phyloP scores from a whole-genome alignment of 2,888 invertebrate genomes.

The Chalcis sispes region DNA sequence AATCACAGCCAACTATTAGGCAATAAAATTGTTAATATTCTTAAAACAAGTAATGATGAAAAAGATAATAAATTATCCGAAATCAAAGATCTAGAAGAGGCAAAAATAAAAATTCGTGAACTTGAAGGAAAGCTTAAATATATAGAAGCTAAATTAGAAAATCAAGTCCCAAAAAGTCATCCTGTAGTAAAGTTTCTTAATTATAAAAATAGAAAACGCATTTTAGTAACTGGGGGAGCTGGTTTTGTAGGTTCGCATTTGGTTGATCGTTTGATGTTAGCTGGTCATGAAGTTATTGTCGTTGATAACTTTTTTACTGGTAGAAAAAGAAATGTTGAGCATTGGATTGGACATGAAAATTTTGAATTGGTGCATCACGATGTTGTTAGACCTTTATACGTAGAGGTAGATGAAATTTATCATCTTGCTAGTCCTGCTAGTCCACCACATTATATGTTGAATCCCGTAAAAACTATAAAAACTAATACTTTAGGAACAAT shows the following conservation, averaged over 20 bases:
- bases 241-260: conserved; percentile 99
- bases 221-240: conserved; percentile 97
- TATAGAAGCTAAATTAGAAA: conserved; percentile 82
- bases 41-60: conserved; percentile 36
- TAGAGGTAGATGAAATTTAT: conserved; percentile 98
- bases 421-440: conserved; percentile 99
- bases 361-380: conserved; percentile 99
- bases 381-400: conserved; percentile 97
- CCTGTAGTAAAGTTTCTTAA: conserved; percentile 95
- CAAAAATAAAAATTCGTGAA: conserved; percentile 81
- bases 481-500: conserved; percentile 98
- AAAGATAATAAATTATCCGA: conserved; percentile 59
- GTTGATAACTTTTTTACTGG: conserved; percentile 99
- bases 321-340: conserved; percentile 96
- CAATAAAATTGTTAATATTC: conserved; percentile 44
- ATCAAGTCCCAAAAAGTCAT: conserved; percentile 84
- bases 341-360: conserved; percentile 99
- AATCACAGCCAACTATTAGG: conserved; percentile 12
- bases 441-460: conserved; percentile 99
- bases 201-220: conserved; percentile 93
- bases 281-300: conserved; percentile 97
- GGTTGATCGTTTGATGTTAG: conserved; percentile 95
- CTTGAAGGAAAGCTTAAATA: conserved; percentile 85
- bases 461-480: conserved; percentile 99
- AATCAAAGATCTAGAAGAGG: conserved; percentile 79